Evolutionary conservation across 2,113 vertebrate genomes (phyloP), one percentile per base, ranked within the genome.

Genomic region (Sigmodon hispidus): DNA sequence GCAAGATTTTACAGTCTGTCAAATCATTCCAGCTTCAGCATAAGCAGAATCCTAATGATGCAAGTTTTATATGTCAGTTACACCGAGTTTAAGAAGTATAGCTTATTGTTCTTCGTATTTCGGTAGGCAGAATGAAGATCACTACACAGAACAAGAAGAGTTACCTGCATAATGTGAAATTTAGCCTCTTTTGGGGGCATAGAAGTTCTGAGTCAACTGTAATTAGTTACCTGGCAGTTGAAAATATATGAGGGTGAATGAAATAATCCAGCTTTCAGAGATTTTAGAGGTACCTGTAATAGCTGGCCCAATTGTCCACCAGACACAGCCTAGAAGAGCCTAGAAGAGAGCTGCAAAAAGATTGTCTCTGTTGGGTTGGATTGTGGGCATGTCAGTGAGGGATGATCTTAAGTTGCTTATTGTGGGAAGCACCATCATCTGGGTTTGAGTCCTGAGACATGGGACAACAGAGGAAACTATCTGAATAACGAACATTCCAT

Each of bases 61-160:
- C 65, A 55, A n/a, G 10, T 17, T 95, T 36, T 31, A 12, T 76
- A 90, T 91, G 36, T 80, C 93, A 88, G 75, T 81, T 84, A 89
- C 21, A 90, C 52, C n/a, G 61, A 57, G 48, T 80, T 91, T 67
- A 95, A 86, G 50, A 93, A 87, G 81, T 48, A 77, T 0, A 83
- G 72, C 31, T 57, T 61, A 29, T 17, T 92, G 34, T 16, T 22
- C 72, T 67, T 50, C 67, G 19, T 65, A 81, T 91, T 59, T 73
- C 57, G 48, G 19, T 57, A 93, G 84, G 24, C 13, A 72, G 9
- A 89, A 16, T 48, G 69, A 84, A 36, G 88, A 22, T 55, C 48
- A 55, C n/a, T 22, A 61, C n/a, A 63, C 16, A 40, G 21, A 93
- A 75, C 59, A 3, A 34, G 36, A 93, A 90, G 92, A 9, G 43